These are phyloP conservation scores for Heteractis magnifica DNA, from an alignment of 92 coral and sea anemone species.

Conservation along the genomic window DNA sequence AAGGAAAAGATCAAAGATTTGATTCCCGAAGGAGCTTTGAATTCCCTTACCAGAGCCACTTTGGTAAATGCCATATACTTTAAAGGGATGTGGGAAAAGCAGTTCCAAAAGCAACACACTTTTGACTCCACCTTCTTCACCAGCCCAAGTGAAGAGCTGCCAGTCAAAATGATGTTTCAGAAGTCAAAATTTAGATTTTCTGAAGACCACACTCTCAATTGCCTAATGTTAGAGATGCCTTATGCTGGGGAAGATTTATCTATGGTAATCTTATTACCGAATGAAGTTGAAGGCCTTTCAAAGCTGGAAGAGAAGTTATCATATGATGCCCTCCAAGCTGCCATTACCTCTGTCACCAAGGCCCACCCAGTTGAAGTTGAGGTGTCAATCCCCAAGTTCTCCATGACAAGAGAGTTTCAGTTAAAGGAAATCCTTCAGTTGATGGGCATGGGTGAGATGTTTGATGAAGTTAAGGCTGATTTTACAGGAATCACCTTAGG, in stretches of 20 bases:
- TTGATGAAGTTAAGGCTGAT: slow-evolving; percentile 60
- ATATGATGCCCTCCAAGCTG: slow-evolving; percentile 38
- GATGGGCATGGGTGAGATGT: slow-evolving; percentile 78
- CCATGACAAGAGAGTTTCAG: slow-evolving; percentile 59
- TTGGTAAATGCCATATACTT: slow-evolving; percentile 88
- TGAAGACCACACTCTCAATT: slow-evolving; percentile 34
- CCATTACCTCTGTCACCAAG: slow-evolving; percentile 29
- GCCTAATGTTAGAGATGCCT: slow-evolving; percentile 75
- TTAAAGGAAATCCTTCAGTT: slow-evolving; percentile 48
- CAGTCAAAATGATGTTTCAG: slow-evolving; percentile 76
- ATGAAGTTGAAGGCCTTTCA: slow-evolving; percentile 64
- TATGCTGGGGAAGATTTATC: slow-evolving; percentile 65
- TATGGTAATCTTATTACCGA: slow-evolving; percentile 82
- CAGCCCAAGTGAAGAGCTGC: slow-evolving; percentile 36
- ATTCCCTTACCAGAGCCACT: slow-evolving; percentile 54
- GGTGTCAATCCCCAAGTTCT: slow-evolving; percentile 83
- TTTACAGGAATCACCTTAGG: slow-evolving; percentile 62
- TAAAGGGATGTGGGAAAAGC: slow-evolving; percentile 77
- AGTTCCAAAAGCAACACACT: slow-evolving; percentile 54
- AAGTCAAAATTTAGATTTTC: slow-evolving; percentile 48
- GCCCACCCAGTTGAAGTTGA: slow-evolving; percentile 46
- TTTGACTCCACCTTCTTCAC: slow-evolving; percentile 49
- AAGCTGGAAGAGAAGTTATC: slow-evolving; percentile 66
- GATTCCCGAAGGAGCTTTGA: slow-evolving; percentile 56
- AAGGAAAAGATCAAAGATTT: slow-evolving; percentile 76